Percentiles rank a stretch among this genome's conserved stretches.
These are phyloP conservation scores for Anadara kagoshimensis DNA, from an alignment of 1,140 invertebrate species.

Conservation along the genomic window DNA sequence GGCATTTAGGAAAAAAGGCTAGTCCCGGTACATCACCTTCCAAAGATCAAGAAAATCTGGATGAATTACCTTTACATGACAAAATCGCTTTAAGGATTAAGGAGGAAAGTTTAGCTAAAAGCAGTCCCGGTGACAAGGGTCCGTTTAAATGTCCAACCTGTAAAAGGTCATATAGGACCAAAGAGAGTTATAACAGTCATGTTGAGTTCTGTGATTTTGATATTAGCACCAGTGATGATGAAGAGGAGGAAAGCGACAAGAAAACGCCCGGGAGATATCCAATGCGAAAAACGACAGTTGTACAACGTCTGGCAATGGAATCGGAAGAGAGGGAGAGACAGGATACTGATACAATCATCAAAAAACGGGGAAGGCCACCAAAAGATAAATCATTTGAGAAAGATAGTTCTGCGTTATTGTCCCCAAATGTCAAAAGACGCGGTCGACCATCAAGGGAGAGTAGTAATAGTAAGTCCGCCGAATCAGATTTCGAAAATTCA, in stretches of 20 bases:
- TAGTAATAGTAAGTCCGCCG: not conserved
- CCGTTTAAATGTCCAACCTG: slow-evolving; percentile 91
- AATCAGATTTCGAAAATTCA: slow-evolving; percentile 34
- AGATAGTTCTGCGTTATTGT: too few species aligned
- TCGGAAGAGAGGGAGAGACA: slow-evolving; percentile 11
- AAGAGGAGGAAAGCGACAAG: slow-evolving; percentile 48
- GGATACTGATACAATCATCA: slow-evolving; percentile 1
- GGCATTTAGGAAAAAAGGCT: slow-evolving; percentile 10
- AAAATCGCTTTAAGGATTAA: slow-evolving; percentile 68
- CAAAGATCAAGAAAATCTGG: not conserved
- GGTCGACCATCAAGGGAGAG: too few species aligned
- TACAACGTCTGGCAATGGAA: slow-evolving; percentile 13
- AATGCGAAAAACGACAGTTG: slow-evolving; percentile 24
- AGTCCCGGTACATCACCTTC: not conserved
- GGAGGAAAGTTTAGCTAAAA: slow-evolving; percentile 67
- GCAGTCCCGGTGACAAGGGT: slow-evolving; percentile 70
- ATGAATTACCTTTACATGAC: slow-evolving; percentile 55
- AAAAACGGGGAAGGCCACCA: not conserved
- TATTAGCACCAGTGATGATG: slow-evolving; percentile 73
- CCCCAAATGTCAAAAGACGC: too few species aligned
- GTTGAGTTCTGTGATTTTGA: slow-evolving; percentile 81
- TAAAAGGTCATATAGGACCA: slow-evolving; percentile 90
- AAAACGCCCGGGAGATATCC: slow-evolving; percentile 26
- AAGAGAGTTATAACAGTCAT: slow-evolving; percentile 89
- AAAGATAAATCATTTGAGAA: not conserved